phyloP scores from a whole-genome alignment of 1,140 invertebrate genomes.

The Bombus fervidus region DNA sequence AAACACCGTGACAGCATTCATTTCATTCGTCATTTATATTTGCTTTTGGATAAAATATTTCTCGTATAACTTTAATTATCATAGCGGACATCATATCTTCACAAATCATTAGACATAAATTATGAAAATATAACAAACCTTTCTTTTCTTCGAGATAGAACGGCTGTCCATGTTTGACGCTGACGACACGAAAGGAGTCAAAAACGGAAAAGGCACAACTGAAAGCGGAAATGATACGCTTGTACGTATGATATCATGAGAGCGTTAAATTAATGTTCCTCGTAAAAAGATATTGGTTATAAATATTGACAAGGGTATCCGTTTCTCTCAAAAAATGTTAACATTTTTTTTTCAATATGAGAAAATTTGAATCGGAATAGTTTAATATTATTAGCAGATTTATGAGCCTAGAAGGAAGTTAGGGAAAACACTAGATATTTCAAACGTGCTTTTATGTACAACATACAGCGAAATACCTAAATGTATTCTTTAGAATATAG shows the following conservation, averaged over 20 bases:
- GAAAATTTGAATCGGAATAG: background rate
- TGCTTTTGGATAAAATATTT: conserved; percentile 59
- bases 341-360: background rate
- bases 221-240: conserved; percentile 15
- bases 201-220: conserved; percentile 18
- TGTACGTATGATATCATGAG: background rate
- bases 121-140: conserved; percentile 72
- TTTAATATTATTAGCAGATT: background rate
- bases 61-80: conserved; percentile 17
- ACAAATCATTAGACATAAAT: conserved; percentile 14
- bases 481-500: background rate
- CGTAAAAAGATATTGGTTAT: background rate
- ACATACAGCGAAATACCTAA: background rate
- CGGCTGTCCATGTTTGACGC: conserved; percentile 74
- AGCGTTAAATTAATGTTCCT: conserved; percentile 14
- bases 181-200: background rate
- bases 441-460: too few relatives aligned
- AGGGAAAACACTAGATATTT: background rate
- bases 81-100: conserved; percentile 66
- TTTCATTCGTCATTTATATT: conserved; percentile 10
- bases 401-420: background rate
- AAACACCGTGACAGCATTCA: conserved; percentile 61
- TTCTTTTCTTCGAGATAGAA: conserved; percentile 80
- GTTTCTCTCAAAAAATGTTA: background rate
- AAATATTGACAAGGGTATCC: background rate